Percentiles rank a stretch among this genome's conserved stretches.
Evolutionary conservation across 2,888 invertebrate genomes (phyloP).

Genomic region (Crossocerus cetratus): DNA sequence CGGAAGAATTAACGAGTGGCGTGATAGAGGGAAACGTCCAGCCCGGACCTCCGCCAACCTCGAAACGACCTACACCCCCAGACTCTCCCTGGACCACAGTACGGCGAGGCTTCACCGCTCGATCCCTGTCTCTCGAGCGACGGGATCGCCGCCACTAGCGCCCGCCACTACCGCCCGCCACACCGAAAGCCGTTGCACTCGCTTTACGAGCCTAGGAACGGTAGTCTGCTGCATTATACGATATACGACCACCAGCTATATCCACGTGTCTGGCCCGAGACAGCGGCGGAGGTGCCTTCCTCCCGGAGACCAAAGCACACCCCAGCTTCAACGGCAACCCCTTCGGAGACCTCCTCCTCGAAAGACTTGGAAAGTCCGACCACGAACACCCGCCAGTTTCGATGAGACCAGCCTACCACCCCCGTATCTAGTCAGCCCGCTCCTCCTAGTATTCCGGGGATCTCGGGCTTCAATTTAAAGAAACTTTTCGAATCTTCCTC

Average conservation of each 20-base stretch:
- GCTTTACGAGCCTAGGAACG: conserved; percentile 72
- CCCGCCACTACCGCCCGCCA: conserved; percentile 24
- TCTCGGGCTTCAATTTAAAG: too few relatives aligned
- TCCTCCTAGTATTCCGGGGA: too few relatives aligned
- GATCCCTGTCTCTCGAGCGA: conserved; percentile 9
- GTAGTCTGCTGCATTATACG: conserved; percentile 70
- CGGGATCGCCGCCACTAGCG: conserved; percentile 37
- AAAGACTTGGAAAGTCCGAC: conserved; percentile 9
- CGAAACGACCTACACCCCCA: conserved; percentile 37
- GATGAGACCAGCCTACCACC: too few relatives aligned
- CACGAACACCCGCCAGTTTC: background rate
- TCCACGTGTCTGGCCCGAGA: conserved; percentile 61
- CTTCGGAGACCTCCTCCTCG: background rate
- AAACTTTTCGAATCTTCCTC: too few relatives aligned
- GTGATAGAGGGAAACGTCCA: conserved; percentile 12
- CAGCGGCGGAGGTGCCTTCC: conserved; percentile 27
- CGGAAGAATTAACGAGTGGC: conserved; percentile 12
- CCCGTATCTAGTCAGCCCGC: too few relatives aligned
- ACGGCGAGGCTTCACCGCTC: conserved; percentile 2
- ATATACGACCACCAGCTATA: conserved; percentile 61
- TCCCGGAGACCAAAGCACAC: background rate
- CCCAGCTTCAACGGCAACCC: conserved; percentile 1
- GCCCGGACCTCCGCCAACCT: conserved; percentile 28
- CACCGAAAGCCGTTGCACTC: conserved; percentile 62
- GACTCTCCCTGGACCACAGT: background rate